These are phyloP conservation scores for Columba janthina DNA, from an alignment of 2,113 vertebrate genomes.

Conservation along the genomic window DNA sequence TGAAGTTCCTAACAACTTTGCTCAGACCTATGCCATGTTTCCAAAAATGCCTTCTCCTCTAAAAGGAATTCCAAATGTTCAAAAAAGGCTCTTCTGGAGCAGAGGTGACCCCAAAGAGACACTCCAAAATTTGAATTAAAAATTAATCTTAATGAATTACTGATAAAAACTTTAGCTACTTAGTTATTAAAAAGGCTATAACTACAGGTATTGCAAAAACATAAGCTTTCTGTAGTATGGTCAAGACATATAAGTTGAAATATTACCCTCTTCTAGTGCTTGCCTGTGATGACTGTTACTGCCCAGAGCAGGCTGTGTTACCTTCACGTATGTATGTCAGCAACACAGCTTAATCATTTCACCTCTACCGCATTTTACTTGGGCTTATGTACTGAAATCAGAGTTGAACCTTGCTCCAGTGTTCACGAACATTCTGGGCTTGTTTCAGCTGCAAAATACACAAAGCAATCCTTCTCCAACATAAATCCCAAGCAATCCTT, in stretches of 20 bases:
- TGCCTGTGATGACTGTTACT: not conserved
- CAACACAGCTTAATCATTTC: not conserved
- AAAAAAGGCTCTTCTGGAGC: not conserved
- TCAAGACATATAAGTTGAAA: not conserved
- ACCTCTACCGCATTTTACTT: not conserved
- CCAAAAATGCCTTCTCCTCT: not conserved
- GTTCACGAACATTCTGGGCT: not conserved
- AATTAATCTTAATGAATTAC: not conserved
- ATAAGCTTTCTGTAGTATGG: not conserved
- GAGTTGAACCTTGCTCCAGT: not conserved
- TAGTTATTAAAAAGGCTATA: not conserved
- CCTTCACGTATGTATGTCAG: accelerated
- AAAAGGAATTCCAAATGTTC: not conserved
- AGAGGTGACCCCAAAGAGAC: not conserved
- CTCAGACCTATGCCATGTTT: not conserved
- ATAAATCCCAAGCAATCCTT: not conserved
- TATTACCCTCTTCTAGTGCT: not conserved
- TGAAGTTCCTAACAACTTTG: not conserved
- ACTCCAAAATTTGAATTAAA: not conserved
- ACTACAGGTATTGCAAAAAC: not conserved
- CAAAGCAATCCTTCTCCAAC: not conserved
- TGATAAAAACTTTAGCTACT: not conserved
- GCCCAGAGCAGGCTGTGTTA: not conserved
- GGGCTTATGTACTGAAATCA: not conserved
- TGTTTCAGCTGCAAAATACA: not conserved